Percentiles rank a stretch among this genome's conserved stretches.
Evolutionary conservation across 1,140 invertebrate species (phyloP).

Genomic region (Tetramorium simillimum): DNA sequence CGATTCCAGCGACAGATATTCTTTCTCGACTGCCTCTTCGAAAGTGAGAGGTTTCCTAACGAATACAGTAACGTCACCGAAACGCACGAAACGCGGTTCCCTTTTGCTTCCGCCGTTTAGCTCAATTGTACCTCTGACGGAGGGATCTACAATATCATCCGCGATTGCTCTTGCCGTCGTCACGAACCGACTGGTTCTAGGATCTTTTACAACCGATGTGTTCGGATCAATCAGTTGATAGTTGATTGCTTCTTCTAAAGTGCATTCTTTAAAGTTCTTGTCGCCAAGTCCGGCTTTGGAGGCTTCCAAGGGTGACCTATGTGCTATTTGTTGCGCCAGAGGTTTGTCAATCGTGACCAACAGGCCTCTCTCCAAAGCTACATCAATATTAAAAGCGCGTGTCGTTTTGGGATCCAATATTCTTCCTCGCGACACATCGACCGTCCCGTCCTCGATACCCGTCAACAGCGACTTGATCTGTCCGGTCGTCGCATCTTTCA

Average conservation of each 20-base stretch:
- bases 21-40: slow-evolving; percentile 91
- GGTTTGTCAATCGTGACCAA: slow-evolving; percentile 91
- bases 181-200: slow-evolving; percentile 90
- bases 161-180: slow-evolving; percentile 90
- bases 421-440: slow-evolving; percentile 91
- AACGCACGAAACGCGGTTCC: slow-evolving; percentile 88
- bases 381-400: slow-evolving; percentile 90
- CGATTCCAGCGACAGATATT: slow-evolving; percentile 89
- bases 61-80: slow-evolving; percentile 91
- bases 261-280: slow-evolving; percentile 86
- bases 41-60: slow-evolving; percentile 90
- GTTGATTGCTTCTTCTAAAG: slow-evolving; percentile 92
- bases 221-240: slow-evolving; percentile 92
- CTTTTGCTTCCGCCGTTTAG: slow-evolving; percentile 86
- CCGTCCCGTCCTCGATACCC: slow-evolving; percentile 92
- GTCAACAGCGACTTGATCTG: slow-evolving; percentile 90
- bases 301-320: slow-evolving; percentile 69
- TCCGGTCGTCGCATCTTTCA: slow-evolving; percentile 91
- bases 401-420: slow-evolving; percentile 93
- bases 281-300: slow-evolving; percentile 41
- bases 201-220: slow-evolving; percentile 92
- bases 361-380: slow-evolving; percentile 90
- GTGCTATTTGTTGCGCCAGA: slow-evolving; percentile 83
- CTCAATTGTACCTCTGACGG: slow-evolving; percentile 89
- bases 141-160: slow-evolving; percentile 90